Evolutionary conservation across 2,888 invertebrate species (phyloP), one percentile per base, ranked within the genome.

Genomic region (Ophion ventricosus): DNA sequence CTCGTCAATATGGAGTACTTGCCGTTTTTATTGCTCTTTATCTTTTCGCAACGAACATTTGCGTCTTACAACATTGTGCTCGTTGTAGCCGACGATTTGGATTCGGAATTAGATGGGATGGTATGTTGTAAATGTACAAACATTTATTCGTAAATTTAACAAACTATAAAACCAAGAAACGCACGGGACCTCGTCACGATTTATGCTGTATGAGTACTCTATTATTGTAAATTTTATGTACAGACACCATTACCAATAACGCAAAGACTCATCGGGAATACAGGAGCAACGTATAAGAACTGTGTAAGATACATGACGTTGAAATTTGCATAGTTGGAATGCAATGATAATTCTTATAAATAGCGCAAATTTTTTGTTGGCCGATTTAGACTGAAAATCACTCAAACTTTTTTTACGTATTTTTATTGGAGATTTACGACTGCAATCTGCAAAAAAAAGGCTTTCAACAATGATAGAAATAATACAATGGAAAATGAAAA

Each of bases 81-180:
- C 57, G 94, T 98, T 87, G 90, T 98, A 74, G 97, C 97, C 0
- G 98, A 98, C 92, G 98, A 98, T 94, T 97, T 98, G 93, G 98
- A 98, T 94, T 94, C 95, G 2, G 93, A 95, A n/a, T 93, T 98
- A 70, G 96, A 96, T 91, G 96, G 97, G 73, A 95, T 97, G 95
- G 97, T 97, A 94, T 94, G 95, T 25, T 56, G 29, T 17, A n/a
- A 43, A 43, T 23, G 2, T 29, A 69, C 54, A 66, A 35, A 8
- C 35, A 8, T 35, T 35, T 7, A 7, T 35, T 35, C 8, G 4
- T 35, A 35, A 35, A 5, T 35, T 35, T 35, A 1, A 35, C 35
- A 35, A 8, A 35, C 35, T 0, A 8, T 8, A 35, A 29, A 29
- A 4, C 29, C n/a, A n/a, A n/a, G n/a, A n/a, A n/a, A n/a, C n/a